A percentile compares a stretch with the other conserved stretches of the same genome.
Conservation (phyloP, 2,797 vertebrate species). For the Botia kubotai region DNA sequence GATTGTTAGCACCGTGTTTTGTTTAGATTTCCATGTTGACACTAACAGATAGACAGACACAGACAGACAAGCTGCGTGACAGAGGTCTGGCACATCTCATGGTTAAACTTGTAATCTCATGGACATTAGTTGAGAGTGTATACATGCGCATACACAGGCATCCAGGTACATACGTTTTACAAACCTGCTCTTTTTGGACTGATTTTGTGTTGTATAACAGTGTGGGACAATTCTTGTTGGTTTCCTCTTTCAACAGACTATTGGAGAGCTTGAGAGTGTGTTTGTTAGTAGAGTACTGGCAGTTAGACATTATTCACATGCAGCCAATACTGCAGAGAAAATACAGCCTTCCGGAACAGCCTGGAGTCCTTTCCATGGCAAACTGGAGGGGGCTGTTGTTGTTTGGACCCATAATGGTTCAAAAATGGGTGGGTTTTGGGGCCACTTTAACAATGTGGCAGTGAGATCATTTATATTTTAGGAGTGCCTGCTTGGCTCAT, state of each 20-base stretch:
- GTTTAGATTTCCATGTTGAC: conserved; percentile 3
- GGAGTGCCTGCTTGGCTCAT: neutral
- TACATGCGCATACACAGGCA: neutral
- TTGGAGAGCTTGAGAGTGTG: neutral
- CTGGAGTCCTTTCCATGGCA: conserved; percentile 74
- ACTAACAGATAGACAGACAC: neutral
- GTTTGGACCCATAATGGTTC: conserved; percentile 61
- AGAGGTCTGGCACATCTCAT: conserved; percentile 7
- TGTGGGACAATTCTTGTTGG: neutral
- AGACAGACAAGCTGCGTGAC: conserved; percentile 10
- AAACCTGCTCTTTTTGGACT: neutral
- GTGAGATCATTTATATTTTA: conserved; percentile 12
- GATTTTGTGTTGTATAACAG: neutral
- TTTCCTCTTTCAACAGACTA: neutral
- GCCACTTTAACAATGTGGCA: neutral
- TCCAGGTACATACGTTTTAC: neutral
- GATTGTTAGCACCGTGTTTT: neutral
- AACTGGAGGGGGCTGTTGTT: conserved; percentile 53
- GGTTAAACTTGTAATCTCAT: neutral
- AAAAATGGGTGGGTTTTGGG: conserved; percentile 11
- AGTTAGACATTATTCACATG: conserved; percentile 77
- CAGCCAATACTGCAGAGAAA: conserved; percentile 76
- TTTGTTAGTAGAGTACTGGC: conserved; percentile 60
- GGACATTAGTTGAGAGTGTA: neutral
- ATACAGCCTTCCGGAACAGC: conserved; percentile 74